phyloP scores from a whole-genome alignment of 2,797 vertebrate species.

The Oreortyx pictus region DNA sequence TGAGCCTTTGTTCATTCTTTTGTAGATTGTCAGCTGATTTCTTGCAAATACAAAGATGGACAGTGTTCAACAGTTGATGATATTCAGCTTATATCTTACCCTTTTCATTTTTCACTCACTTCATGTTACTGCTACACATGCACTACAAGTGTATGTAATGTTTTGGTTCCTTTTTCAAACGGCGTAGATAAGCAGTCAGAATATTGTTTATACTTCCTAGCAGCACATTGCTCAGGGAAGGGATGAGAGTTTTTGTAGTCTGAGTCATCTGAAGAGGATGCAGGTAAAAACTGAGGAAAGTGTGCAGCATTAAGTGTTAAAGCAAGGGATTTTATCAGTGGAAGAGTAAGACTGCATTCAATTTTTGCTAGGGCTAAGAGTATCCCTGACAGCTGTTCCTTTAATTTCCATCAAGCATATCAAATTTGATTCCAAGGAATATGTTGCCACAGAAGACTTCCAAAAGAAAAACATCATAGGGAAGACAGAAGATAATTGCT shows the following conservation, averaged over 20 bases:
- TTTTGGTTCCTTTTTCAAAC: constrained; percentile 22
- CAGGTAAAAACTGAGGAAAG: neutral
- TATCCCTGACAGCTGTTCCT: constrained; percentile 45
- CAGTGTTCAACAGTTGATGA: neutral
- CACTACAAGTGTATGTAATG: neutral
- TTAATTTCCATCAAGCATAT: constrained; percentile 32
- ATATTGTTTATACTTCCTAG: neutral
- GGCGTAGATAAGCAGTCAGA: neutral
- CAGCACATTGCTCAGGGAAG: neutral
- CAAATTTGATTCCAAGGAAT: neutral
- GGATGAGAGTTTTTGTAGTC: neutral
- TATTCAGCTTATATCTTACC: neutral
- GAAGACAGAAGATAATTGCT: constrained; percentile 2
- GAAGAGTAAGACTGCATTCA: neutral
- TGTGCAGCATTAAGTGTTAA: neutral
- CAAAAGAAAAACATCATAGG: neutral
- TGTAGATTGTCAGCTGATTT: neutral
- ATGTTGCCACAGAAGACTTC: neutral
- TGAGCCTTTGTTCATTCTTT: neutral
- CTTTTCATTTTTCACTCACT: constrained; percentile 6
- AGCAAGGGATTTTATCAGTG: neutral
- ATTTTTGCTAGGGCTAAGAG: neutral
- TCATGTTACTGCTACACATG: neutral
- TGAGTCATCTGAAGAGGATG: neutral
- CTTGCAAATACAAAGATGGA: neutral